phyloP scores from a whole-genome alignment of 2,797 vertebrate genomes.

The Girardinus metallicus region DNA sequence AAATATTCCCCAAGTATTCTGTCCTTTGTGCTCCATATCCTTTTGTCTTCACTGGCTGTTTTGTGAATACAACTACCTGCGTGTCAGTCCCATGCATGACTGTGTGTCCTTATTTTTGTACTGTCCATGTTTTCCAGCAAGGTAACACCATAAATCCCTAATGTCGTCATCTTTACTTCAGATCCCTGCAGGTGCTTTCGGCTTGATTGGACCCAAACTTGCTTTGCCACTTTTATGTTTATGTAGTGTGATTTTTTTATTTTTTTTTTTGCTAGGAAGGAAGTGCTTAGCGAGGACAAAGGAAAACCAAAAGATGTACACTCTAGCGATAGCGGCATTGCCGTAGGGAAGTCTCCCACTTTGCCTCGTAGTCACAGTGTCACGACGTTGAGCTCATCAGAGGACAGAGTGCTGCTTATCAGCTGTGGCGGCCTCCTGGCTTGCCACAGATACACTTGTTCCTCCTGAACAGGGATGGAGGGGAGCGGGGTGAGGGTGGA shows the following conservation, averaged over 20 bases:
- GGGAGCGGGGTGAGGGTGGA: slow-evolving; percentile 13
- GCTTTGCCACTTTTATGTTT: slow-evolving; percentile 38
- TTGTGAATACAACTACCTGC: slow-evolving; percentile 31
- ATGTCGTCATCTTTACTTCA: slow-evolving; percentile 67
- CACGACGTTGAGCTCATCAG: slow-evolving; percentile 47
- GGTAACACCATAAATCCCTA: slow-evolving; percentile 57
- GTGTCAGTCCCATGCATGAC: slow-evolving; percentile 21
- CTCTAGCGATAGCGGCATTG: slow-evolving; percentile 22
- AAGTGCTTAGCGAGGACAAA: slow-evolving; percentile 42
- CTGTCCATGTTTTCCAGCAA: slow-evolving; percentile 38
- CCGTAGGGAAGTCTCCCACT: slow-evolving; percentile 52
- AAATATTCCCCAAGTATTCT: slow-evolving; percentile 57
- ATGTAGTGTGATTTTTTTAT: slow-evolving; percentile 11
- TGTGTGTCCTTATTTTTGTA: slow-evolving; percentile 36
- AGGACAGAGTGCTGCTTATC: slow-evolving; percentile 65
- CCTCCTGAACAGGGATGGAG: slow-evolving; percentile 37
- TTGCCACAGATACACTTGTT: slow-evolving; percentile 57
- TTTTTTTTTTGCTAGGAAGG: slow-evolving; percentile 21
- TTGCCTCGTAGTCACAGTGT: slow-evolving; percentile 47
- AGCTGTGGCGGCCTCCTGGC: slow-evolving; percentile 36
- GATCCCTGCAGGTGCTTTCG: slow-evolving; percentile 72
- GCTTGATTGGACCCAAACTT: slow-evolving; percentile 66
- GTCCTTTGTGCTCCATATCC: slow-evolving; percentile 54
- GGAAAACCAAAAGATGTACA: slow-evolving; percentile 30
- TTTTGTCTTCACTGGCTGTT: slow-evolving; percentile 44